Base-by-base conservation (phyloP, 2,888 invertebrate species). In the Teleogryllus oceanicus region DNA sequence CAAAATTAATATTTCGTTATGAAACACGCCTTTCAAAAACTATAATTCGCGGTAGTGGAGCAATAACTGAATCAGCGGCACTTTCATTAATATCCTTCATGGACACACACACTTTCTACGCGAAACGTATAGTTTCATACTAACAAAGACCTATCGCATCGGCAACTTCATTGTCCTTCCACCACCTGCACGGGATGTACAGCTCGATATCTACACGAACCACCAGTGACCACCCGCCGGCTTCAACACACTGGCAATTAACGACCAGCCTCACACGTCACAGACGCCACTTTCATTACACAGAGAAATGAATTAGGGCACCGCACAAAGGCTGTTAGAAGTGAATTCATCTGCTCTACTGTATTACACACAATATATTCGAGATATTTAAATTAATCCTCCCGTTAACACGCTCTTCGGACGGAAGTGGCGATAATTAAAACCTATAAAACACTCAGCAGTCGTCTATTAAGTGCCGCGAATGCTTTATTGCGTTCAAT, bases 361-460 rank as follows among this genome's bases (percentile, higher is more conserved):
- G 16, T 62, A 62, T 62, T 62, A 62, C 62, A 62, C 62, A n/a
- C 62, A 62, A n/a, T 62, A 62, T 62, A 62, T 62, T 18, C 62
- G 62, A 62, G 62, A 62, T 62, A 62, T 62, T 62, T 62, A 62
- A 62, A 62, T 62, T 62, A 13, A 62, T 62, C 62, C 62, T 62
- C 13, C 4, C 62, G 16, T 16, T 18, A n/a, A 13, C 16, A 62
- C 62, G 62, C 62, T 1, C n/a, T 62, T 62, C 13, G 62, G 4
- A 13, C 62, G 62, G 16, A 62, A 62, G 62, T 62, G 13, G 62
- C 62, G 62, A 62, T 62, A 62, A 62, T 62, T 62, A 62, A 62
- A 62, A 62, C 62, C 62, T 62, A 62, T 62, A 62, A 62, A 62
- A 62, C 62, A 62, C 62, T 62, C 62, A 62, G 16, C 62, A 62